Percentiles rank a stretch among this genome's conserved stretches.
phyloP scores from a whole-genome alignment of 92 coral and sea anemone species.

The Heliopora coerulea region DNA sequence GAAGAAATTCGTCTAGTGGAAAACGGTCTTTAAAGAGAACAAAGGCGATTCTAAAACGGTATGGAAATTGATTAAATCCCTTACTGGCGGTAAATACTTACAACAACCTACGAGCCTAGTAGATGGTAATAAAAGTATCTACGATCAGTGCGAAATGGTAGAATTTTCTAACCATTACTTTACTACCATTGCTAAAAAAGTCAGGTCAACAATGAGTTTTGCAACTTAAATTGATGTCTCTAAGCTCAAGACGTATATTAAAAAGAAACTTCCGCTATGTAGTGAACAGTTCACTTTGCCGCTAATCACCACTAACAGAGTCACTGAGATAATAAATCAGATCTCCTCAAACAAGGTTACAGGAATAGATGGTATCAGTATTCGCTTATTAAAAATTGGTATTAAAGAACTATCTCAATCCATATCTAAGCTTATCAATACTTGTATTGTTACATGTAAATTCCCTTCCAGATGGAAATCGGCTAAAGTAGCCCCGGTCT shows the following conservation, averaged over 20 bases:
- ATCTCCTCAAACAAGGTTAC: not conserved
- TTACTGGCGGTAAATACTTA: not conserved
- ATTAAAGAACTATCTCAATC: too few relatives aligned
- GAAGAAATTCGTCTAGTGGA: too few relatives aligned
- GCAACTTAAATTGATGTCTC: not conserved
- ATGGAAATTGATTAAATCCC: not conserved
- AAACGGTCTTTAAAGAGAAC: too few relatives aligned
- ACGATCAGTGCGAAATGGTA: not conserved
- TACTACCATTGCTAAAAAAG: not conserved
- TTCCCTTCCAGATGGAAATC: not conserved
- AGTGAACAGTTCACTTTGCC: too few relatives aligned
- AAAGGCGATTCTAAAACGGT: not conserved
- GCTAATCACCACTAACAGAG: too few relatives aligned
- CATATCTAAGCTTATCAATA: not conserved
- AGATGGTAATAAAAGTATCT: not conserved
- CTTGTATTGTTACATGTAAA: not conserved
- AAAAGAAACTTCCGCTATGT: too few relatives aligned
- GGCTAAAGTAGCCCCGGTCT: not conserved
- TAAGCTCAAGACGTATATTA: too few relatives aligned
- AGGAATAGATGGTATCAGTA: not conserved
- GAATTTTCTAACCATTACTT: not conserved
- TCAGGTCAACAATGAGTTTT: not conserved
- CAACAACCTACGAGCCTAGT: not conserved
- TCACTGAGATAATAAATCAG: slow-evolving; percentile 1
- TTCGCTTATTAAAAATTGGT: slow-evolving; percentile 1